phyloP scores from a whole-genome alignment of 2,113 vertebrate species.

The human region GRCh38 chr1:111610001-111610500 shows the following conservation, averaged over 20 bases:
- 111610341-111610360: constrained; percentile 52
- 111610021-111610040: neutral
- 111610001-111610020: neutral
- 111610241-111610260: neutral
- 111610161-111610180: neutral
- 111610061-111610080: neutral
- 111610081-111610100: neutral
- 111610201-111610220: neutral
- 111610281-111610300: constrained; percentile 28
- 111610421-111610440: neutral
- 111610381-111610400: neutral
- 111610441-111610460: constrained; percentile 33
- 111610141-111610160: neutral
- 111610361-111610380: constrained; percentile 46
- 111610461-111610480: constrained; percentile 35
- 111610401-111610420: neutral
- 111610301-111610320: constrained; percentile 44
- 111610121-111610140: neutral
- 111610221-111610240: constrained; percentile 16
- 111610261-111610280: constrained; percentile 30
- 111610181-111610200: constrained; percentile 22
- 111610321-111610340: constrained; percentile 65
- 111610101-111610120: neutral
- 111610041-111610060: neutral
- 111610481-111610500: neutral